Conservation (phyloP, 2,888 invertebrate genomes). For the Julus scanicus region DNA sequence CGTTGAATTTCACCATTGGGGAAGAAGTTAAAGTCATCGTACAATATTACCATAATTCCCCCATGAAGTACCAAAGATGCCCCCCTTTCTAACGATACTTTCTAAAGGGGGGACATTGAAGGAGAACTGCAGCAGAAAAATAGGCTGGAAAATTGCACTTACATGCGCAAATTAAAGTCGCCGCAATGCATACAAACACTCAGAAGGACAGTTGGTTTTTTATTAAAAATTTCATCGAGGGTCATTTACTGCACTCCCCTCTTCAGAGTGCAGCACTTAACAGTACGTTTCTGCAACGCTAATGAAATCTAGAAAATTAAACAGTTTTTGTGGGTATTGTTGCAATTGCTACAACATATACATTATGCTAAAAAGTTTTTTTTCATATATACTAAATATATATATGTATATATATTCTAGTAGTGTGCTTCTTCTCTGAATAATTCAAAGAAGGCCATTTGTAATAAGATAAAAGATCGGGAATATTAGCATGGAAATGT, state of each 20-base stretch:
- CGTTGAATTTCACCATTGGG: slow-evolving; percentile 14
- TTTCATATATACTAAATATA: too few species aligned
- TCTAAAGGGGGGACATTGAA: neutral
- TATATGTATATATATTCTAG: too few species aligned
- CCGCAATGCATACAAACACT: neutral
- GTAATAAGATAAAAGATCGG: too few species aligned
- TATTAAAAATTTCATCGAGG: neutral
- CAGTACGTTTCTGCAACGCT: neutral
- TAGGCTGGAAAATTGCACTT: neutral
- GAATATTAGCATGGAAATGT: too few species aligned
- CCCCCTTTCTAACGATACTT: neutral
- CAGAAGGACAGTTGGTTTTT: too few species aligned
- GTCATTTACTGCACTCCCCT: neutral
- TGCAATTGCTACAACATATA: neutral
- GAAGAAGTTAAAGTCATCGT: neutral
- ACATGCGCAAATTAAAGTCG: neutral
- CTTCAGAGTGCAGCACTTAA: neutral
- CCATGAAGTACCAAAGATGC: neutral
- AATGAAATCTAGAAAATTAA: neutral
- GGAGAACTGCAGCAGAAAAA: neutral
- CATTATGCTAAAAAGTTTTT: neutral
- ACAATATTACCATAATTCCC: neutral
- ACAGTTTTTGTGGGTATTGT: neutral
- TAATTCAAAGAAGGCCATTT: too few species aligned
- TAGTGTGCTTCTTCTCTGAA: too few species aligned